These are phyloP conservation scores for Spisula subtruncata DNA, from an alignment of 2,888 invertebrate genomes.

Conservation along the genomic window DNA sequence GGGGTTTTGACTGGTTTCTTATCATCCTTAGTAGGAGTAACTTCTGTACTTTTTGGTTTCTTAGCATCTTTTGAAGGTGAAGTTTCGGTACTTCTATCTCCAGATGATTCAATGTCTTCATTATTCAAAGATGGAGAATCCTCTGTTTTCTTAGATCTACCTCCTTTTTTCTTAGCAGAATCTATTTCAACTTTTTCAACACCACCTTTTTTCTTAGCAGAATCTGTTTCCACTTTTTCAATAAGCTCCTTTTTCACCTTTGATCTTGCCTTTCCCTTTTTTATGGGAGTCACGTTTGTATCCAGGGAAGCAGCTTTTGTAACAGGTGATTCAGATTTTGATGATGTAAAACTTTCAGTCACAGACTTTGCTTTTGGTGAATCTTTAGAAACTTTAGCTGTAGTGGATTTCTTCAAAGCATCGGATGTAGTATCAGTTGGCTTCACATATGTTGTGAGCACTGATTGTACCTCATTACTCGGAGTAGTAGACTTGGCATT, in stretches of 20 bases:
- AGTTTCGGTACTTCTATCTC: not conserved
- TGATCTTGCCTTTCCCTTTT: slow-evolving; percentile 7
- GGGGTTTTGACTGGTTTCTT: slow-evolving; percentile 16
- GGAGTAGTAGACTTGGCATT: not conserved
- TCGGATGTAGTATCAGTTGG: not conserved
- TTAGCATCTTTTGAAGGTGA: not conserved
- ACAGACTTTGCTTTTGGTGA: not conserved
- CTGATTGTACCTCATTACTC: not conserved
- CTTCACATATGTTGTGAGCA: slow-evolving; percentile 25
- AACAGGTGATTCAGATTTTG: slow-evolving; percentile 3
- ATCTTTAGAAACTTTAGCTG: not conserved
- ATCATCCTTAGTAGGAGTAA: slow-evolving; percentile 38
- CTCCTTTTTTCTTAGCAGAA: slow-evolving; percentile 52
- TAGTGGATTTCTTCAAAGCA: not conserved
- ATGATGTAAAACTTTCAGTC: not conserved
- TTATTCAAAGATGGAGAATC: slow-evolving; percentile 25
- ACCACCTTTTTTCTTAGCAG: slow-evolving; percentile 36
- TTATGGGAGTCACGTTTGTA: not conserved
- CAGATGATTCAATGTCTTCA: slow-evolving; percentile 10
- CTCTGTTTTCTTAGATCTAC: slow-evolving; percentile 15
- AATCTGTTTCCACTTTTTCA: not conserved
- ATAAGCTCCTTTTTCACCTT: not conserved
- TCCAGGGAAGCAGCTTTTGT: not conserved
- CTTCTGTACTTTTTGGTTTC: not conserved
- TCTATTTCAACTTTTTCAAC: not conserved